Evolutionary conservation across 2,888 invertebrate genomes (phyloP).

Genomic region (Rhyacophila evoluta): DNA sequence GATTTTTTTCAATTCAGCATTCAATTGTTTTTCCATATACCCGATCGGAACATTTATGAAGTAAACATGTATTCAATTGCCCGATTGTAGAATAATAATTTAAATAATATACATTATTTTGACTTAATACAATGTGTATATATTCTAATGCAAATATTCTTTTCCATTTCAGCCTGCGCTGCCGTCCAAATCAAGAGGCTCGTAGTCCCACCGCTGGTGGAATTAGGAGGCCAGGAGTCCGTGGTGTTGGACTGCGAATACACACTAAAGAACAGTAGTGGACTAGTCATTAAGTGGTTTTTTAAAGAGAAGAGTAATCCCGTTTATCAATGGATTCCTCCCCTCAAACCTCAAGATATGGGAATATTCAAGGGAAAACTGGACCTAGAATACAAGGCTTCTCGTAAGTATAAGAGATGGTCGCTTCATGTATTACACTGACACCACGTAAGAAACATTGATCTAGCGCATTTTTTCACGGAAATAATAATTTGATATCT

Average conservation of each 20-base stretch:
- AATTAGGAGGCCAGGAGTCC: conserved; percentile 61
- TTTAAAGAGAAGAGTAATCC: conserved; percentile 62
- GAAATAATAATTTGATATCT: too few relatives aligned
- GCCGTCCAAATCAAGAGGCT: conserved; percentile 66
- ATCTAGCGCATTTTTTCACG: too few relatives aligned
- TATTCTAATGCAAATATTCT: too few relatives aligned
- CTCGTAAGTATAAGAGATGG: conserved; percentile 60
- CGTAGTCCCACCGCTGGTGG: conserved; percentile 64
- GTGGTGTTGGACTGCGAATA: conserved; percentile 56
- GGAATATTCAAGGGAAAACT: conserved; percentile 67
- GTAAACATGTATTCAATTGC: too few relatives aligned
- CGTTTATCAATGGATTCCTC: conserved; percentile 69
- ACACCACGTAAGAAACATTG: too few relatives aligned
- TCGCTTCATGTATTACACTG: too few relatives aligned
- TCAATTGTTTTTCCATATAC: too few relatives aligned
- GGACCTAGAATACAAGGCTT: conserved; percentile 64
- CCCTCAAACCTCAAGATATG: conserved; percentile 64
- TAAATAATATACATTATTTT: too few relatives aligned
- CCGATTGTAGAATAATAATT: too few relatives aligned
- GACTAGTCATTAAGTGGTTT: conserved; percentile 68
- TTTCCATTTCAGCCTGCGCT: conserved; percentile 62
- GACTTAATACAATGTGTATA: too few relatives aligned
- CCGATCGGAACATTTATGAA: too few relatives aligned
- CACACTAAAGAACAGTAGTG: conserved; percentile 55
- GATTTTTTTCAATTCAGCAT: too few relatives aligned